phyloP scores from a whole-genome alignment of 2,797 vertebrate species.

The Tarsius wallacei region DNA sequence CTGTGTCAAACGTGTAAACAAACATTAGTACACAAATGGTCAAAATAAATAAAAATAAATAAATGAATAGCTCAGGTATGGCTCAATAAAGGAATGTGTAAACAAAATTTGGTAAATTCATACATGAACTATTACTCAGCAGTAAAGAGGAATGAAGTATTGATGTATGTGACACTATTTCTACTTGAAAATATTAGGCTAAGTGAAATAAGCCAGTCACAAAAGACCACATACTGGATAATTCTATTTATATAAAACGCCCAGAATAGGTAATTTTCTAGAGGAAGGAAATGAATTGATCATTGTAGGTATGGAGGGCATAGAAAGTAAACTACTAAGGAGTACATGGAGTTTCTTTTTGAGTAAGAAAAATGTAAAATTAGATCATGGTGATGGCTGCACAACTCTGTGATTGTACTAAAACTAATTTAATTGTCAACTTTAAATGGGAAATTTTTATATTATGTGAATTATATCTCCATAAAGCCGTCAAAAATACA shows the following conservation, averaged over 20 bases:
- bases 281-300: not conserved
- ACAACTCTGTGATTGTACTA: not conserved
- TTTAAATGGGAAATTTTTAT: conserved; percentile 37
- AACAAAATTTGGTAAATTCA: not conserved
- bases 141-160: not conserved
- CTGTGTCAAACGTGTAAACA: not conserved
- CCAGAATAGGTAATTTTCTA: not conserved
- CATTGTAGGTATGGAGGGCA: not conserved
- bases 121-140: conserved; percentile 13
- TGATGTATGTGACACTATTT: not conserved
- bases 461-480: not conserved
- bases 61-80: not conserved
- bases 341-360: not conserved
- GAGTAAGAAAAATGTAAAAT: not conserved
- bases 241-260: not conserved
- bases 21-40: not conserved
- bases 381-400: not conserved
- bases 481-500: conserved; percentile 33
- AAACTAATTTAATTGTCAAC: not conserved
- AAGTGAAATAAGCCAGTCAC: conserved; percentile 8
- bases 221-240: not conserved
- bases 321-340: not conserved
- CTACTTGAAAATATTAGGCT: not conserved
- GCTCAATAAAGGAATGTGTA: conserved; percentile 2
- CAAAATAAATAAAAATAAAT: not conserved